phyloP scores from a whole-genome alignment of 2,888 invertebrate genomes.

The Myathropa florea region DNA sequence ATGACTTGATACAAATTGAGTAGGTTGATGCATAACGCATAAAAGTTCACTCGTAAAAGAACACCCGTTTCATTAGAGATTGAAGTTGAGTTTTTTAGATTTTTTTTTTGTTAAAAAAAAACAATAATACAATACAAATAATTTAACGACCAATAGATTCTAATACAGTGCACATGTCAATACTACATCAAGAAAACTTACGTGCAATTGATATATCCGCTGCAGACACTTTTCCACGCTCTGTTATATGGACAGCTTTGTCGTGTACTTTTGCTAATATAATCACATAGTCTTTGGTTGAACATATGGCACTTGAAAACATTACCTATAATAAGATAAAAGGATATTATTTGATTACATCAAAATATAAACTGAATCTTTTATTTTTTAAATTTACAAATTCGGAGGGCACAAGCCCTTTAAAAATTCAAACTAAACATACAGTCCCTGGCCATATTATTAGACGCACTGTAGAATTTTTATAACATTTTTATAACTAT shows the following conservation, averaged over 20 bases:
- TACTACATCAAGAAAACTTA: slow-evolving; percentile 74
- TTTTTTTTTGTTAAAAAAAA: background rate
- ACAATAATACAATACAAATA: slow-evolving; percentile 4
- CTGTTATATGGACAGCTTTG: slow-evolving; percentile 78
- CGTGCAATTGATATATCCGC: slow-evolving; percentile 78
- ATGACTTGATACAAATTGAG: slow-evolving; percentile 61
- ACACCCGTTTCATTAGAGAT: slow-evolving; percentile 1
- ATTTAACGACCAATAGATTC: background rate
- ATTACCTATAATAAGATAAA: slow-evolving; percentile 74
- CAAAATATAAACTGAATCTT: background rate
- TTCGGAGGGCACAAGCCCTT: too few species aligned
- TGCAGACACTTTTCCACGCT: slow-evolving; percentile 78
- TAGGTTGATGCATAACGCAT: slow-evolving; percentile 56
- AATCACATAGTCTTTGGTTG: slow-evolving; percentile 78
- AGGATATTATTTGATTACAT: background rate
- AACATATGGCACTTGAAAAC: slow-evolving; percentile 79
- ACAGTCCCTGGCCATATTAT: too few species aligned
- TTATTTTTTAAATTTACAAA: background rate
- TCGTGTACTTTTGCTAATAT: slow-evolving; percentile 76
- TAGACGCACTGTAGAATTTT: too few species aligned
- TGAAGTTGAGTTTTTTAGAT: slow-evolving; percentile 4
- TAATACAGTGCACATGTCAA: background rate
- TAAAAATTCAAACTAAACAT: too few species aligned
- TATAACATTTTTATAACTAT: too few species aligned
- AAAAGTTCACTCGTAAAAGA: slow-evolving; percentile 8